Conservation (phyloP, 2,113 vertebrate species). For the Paracanthobrama guichenoti region DNA sequence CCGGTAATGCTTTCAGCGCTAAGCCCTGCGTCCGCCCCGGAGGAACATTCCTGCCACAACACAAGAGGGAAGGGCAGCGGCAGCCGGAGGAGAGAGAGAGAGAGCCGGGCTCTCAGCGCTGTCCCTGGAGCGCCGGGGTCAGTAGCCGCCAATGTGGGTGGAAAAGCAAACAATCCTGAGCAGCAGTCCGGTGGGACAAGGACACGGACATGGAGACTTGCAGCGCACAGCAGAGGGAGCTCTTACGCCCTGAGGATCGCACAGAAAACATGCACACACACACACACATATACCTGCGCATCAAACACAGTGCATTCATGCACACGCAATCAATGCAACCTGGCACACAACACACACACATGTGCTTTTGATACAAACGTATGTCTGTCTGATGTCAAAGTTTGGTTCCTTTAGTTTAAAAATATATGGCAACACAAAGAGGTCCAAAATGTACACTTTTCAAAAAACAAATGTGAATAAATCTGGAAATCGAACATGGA, state of each 20-base stretch:
- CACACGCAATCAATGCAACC: neutral
- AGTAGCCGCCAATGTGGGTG: conserved; percentile 43
- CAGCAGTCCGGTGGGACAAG: neutral
- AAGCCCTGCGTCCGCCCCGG: conserved; percentile 52
- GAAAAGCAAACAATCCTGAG: conserved; percentile 44
- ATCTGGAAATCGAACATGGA: neutral
- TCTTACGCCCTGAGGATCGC: conserved; percentile 45
- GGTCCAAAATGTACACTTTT: neutral
- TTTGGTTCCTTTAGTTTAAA: neutral
- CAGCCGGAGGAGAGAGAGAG: conserved; percentile 1
- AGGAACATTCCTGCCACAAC: conserved; percentile 51
- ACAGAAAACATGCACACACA: neutral
- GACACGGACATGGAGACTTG: neutral
- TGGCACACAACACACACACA: neutral
- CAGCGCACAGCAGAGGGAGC: conserved; percentile 58
- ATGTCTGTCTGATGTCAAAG: neutral
- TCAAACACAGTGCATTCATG: neutral
- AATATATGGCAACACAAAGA: neutral
- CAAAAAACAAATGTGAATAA: neutral
- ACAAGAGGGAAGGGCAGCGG: conserved; percentile 9
- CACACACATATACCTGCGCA: neutral
- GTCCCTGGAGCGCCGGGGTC: conserved; percentile 34
- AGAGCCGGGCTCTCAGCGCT: neutral
- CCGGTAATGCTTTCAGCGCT: conserved; percentile 74
- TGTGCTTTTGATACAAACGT: neutral